A percentile compares a stretch with the other conserved stretches of the same genome.
phyloP scores from a whole-genome alignment of 2,113 vertebrate genomes.

The Aptenodytes patagonicus region DNA sequence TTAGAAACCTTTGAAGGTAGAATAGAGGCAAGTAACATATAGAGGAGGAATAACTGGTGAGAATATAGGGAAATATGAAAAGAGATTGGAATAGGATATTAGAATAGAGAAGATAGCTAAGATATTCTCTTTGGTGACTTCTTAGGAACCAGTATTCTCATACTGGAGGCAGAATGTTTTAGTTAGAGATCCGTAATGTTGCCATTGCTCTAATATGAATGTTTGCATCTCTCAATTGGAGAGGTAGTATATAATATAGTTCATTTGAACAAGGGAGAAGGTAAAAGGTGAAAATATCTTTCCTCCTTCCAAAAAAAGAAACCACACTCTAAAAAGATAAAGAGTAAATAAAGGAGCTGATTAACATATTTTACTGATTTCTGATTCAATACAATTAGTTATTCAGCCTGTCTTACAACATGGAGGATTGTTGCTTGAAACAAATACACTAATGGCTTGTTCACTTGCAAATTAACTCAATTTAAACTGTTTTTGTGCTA shows the following conservation, averaged over 20 bases:
- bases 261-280: background rate
- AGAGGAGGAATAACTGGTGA: background rate
- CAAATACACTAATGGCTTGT: background rate
- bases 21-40: background rate
- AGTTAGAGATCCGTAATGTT: background rate
- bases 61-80: background rate
- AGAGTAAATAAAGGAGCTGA: background rate
- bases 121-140: background rate
- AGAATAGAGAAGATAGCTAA: background rate
- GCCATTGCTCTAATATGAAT: background rate
- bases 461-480: background rate
- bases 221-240: background rate
- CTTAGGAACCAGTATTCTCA: background rate
- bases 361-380: background rate
- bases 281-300: background rate
- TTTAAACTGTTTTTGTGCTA: background rate
- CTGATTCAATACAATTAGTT: background rate
- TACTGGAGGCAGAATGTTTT: background rate
- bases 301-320: background rate
- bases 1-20: background rate
- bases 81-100: background rate
- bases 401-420: background rate
- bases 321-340: background rate
- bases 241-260: background rate
- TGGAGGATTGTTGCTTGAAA: background rate